Conservation (phyloP, 30 jellyfish, hydroid and myxozoan genomes). For the Aurelia coerulea region DNA sequence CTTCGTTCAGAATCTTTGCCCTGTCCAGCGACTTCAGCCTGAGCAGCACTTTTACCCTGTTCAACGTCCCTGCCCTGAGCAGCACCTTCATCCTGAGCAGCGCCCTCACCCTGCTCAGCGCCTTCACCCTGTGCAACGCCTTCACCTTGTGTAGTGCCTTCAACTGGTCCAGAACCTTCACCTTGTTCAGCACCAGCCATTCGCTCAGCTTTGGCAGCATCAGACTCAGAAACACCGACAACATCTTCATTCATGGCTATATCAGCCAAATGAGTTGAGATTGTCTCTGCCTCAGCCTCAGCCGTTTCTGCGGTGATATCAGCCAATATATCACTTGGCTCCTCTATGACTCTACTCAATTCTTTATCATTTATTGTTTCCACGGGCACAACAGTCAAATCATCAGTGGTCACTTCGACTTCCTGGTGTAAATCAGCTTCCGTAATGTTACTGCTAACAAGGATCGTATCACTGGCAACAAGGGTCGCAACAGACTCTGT, state of each 20-base stretch:
- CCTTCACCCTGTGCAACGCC: too few species aligned
- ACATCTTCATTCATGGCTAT: neutral
- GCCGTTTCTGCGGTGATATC: neutral
- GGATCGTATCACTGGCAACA: too few species aligned
- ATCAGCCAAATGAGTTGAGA: neutral
- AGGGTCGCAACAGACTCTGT: neutral
- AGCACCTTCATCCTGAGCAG: too few species aligned
- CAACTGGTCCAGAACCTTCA: too few species aligned
- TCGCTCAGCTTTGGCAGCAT: conserved; percentile 17
- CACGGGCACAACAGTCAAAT: neutral
- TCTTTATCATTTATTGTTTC: neutral
- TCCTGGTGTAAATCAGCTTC: neutral
- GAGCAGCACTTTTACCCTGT: too few species aligned
- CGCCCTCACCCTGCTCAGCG: too few species aligned
- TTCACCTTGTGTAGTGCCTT: too few species aligned
- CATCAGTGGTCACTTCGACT: neutral
- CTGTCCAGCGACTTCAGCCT: too few species aligned
- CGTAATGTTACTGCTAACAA: neutral
- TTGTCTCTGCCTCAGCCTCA: neutral
- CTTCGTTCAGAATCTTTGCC: too few species aligned
- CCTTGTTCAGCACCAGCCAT: neutral
- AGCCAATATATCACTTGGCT: neutral
- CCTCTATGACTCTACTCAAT: neutral
- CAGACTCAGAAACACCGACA: conserved; percentile 2
- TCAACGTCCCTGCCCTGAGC: too few species aligned